These are phyloP conservation scores for Encarsia formosa DNA, from an alignment of 2,888 invertebrate genomes.

Conservation along the genomic window DNA sequence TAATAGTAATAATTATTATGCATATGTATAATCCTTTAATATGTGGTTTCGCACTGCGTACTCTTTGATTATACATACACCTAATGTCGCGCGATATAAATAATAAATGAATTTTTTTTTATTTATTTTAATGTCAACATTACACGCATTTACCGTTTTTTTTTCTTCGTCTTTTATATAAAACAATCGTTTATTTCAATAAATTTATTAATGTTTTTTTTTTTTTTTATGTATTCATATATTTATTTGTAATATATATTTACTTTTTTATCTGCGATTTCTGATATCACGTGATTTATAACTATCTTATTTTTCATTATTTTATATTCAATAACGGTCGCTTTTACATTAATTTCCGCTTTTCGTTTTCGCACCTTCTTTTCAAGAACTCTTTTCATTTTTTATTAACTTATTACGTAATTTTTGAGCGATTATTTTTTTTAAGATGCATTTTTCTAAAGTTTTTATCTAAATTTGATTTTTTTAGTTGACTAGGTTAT, in stretches of 20 bases:
- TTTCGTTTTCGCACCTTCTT: too few relatives aligned
- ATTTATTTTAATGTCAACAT: conserved; percentile 31
- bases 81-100: conserved; percentile 13
- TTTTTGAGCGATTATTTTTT: too few relatives aligned
- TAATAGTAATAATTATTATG: conserved; percentile 13
- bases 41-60: conserved; percentile 5
- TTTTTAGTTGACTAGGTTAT: too few relatives aligned
- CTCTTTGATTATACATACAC: conserved; percentile 10
- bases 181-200: conserved; percentile 34
- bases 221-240: conserved; percentile 15
- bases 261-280: conserved; percentile 7
- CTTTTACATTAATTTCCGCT: too few relatives aligned
- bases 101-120: conserved; percentile 20
- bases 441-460: too few relatives aligned
- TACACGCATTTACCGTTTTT: conserved; percentile 30
- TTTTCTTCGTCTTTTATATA: conserved; percentile 34
- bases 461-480: too few relatives aligned
- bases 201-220: conserved; percentile 29
- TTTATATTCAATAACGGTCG: neutral
- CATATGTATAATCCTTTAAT: neutral
- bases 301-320: conserved; percentile 16
- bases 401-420: too few relatives aligned
- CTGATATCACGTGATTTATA: conserved; percentile 21
- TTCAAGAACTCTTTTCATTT: too few relatives aligned
- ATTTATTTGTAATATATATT: conserved; percentile 29